A percentile compares a stretch with the other conserved stretches of the same genome.
These are phyloP conservation scores for Notodonta dromedarius DNA, from an alignment of 2,888 invertebrate genomes.

Conservation along the genomic window DNA sequence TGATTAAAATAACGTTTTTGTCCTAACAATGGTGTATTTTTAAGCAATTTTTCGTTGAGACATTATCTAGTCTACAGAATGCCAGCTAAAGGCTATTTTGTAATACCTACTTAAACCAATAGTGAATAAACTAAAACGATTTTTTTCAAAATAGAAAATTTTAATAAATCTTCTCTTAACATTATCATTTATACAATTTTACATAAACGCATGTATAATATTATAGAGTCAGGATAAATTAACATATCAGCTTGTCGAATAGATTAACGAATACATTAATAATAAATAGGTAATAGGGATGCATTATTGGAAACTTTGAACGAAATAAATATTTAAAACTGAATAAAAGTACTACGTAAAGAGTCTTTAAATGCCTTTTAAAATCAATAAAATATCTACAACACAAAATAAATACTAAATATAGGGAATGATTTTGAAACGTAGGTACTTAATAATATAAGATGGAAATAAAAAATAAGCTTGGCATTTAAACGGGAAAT, in stretches of 20 bases:
- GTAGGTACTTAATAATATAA: too few species aligned
- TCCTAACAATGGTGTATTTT: background rate
- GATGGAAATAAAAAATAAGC: too few species aligned
- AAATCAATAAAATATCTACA: too few species aligned
- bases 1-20: background rate
- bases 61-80: too few species aligned
- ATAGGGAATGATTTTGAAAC: too few species aligned
- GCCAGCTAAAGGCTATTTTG: background rate
- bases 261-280: background rate
- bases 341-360: too few species aligned
- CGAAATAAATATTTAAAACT: background rate
- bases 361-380: too few species aligned
- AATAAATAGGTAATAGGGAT: too few species aligned
- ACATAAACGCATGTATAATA: slow-evolving; percentile 5
- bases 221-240: slow-evolving; percentile 4
- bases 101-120: background rate
- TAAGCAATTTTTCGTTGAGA: background rate
- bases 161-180: slow-evolving; percentile 18
- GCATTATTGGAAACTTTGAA: background rate
- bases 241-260: slow-evolving; percentile 7
- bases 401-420: too few species aligned
- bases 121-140: background rate
- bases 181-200: slow-evolving; percentile 15
- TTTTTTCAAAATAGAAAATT: slow-evolving; percentile 25
- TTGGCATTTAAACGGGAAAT: too few species aligned